Percentiles rank a stretch among this genome's conserved stretches.
These are phyloP conservation scores for Karalla daura DNA, from an alignment of 2,797 vertebrate genomes.

Conservation along the genomic window DNA sequence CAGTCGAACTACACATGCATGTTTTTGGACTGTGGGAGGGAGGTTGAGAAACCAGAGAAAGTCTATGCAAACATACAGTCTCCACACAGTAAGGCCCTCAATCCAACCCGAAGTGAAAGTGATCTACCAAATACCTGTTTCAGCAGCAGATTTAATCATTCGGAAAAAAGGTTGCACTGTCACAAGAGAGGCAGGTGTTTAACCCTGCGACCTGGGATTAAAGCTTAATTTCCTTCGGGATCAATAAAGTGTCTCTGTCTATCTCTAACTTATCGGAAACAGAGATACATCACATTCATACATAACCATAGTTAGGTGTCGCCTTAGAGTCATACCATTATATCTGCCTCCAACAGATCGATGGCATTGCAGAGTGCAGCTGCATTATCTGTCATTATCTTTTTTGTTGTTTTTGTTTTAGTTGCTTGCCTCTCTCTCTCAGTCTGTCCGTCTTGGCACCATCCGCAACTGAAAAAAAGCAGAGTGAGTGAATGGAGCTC, in stretches of 20 bases:
- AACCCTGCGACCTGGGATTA: no score
- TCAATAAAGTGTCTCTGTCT: no score
- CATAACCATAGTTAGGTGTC: neutral
- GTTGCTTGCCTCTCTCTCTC: conserved; percentile 13
- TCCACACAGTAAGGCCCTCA: no score
- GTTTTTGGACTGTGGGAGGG: no score
- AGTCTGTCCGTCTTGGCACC: conserved; percentile 18
- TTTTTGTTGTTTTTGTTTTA: no score
- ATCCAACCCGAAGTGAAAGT: no score
- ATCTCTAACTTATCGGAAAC: no score
- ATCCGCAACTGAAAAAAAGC: conserved; percentile 25
- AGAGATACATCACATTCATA: neutral
- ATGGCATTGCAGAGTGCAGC: neutral
- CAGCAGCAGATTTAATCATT: neutral
- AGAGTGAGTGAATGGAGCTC: conserved; percentile 32
- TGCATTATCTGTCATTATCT: conserved; percentile 26
- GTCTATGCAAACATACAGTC: no score
- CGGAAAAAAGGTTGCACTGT: neutral
- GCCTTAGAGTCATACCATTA: neutral
- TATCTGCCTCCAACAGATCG: neutral
- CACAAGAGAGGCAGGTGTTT: neutral
- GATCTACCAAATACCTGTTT: no score
- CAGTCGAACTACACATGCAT: no score
- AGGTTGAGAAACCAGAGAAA: no score
- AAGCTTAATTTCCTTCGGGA: neutral